A percentile compares a stretch with the other conserved stretches of the same genome.
These are phyloP conservation scores for Indicator maculatus DNA, from an alignment of 2,113 vertebrate genomes.

Conservation along the genomic window DNA sequence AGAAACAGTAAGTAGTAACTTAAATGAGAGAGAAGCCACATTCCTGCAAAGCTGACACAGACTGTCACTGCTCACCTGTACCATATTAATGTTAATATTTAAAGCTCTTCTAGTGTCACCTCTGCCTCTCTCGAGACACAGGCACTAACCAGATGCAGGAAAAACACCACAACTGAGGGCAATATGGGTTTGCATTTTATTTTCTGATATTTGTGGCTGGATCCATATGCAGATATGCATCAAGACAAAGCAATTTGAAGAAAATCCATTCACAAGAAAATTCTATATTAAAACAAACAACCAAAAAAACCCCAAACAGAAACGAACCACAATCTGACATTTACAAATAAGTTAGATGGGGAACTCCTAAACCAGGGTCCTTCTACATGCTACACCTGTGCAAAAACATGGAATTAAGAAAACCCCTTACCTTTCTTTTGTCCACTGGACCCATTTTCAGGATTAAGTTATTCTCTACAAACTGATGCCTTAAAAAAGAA, in stretches of 20 bases:
- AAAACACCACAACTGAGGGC: not conserved
- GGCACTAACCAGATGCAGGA: not conserved
- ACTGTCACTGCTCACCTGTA: not conserved
- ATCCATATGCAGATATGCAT: not conserved
- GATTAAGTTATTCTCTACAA: constrained; percentile 99
- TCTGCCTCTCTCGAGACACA: not conserved
- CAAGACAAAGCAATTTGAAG: not conserved
- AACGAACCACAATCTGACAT: not conserved
- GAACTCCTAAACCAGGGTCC: not conserved
- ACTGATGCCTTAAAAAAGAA: constrained; percentile 88
- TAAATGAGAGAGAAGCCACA: not conserved
- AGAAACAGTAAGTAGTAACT: not conserved
- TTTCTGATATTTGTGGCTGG: not conserved
- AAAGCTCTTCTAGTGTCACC: not conserved
- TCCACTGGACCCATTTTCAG: constrained; percentile 99
- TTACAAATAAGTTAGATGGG: not conserved
- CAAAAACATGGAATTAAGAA: not conserved
- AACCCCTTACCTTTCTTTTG: constrained; percentile 91
- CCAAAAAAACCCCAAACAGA: too few relatives aligned
- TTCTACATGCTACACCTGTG: not conserved
- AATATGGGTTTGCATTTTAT: not conserved
- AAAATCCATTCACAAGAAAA: not conserved
- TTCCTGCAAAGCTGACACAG: not conserved
- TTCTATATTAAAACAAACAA: not conserved
- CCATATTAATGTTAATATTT: not conserved